A percentile compares a stretch with the other conserved stretches of the same genome.
These are phyloP conservation scores for Alca torda DNA, from an alignment of 2,797 vertebrate genomes.

Conservation along the genomic window DNA sequence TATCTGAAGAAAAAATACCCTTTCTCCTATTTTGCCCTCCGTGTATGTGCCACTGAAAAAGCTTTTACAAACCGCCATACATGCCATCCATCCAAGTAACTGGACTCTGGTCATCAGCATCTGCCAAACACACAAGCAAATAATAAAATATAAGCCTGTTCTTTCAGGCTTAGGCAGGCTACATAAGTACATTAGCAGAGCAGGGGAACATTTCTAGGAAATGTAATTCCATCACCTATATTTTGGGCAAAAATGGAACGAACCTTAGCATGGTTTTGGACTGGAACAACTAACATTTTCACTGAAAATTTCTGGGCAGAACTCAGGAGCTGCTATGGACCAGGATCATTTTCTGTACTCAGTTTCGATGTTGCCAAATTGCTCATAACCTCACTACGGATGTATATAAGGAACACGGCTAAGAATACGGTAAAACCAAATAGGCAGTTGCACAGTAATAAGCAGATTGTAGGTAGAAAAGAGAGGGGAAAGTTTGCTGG, in stretches of 20 bases:
- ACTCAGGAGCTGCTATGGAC: neutral
- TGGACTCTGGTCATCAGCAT: neutral
- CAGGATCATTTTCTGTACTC: neutral
- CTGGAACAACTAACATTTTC: neutral
- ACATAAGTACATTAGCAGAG: neutral
- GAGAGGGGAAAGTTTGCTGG: neutral
- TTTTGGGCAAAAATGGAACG: neutral
- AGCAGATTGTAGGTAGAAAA: neutral
- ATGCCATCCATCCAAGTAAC: neutral
- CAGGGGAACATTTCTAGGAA: neutral
- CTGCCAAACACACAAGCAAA: neutral
- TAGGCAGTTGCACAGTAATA: neutral
- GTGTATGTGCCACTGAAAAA: neutral
- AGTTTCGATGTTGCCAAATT: neutral
- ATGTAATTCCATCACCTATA: neutral
- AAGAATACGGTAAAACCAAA: neutral
- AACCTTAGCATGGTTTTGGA: neutral
- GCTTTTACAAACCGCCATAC: neutral
- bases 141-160: neutral
- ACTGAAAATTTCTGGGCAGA: neutral
- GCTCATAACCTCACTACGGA: neutral
- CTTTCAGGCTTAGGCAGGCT: neutral
- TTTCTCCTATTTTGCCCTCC: neutral
- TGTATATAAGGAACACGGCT: neutral
- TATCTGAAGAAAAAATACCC: neutral